Percentiles rank a stretch among this genome's conserved stretches.
phyloP scores from a whole-genome alignment of 2,797 vertebrate species.

The Artibeus lituratus region DNA sequence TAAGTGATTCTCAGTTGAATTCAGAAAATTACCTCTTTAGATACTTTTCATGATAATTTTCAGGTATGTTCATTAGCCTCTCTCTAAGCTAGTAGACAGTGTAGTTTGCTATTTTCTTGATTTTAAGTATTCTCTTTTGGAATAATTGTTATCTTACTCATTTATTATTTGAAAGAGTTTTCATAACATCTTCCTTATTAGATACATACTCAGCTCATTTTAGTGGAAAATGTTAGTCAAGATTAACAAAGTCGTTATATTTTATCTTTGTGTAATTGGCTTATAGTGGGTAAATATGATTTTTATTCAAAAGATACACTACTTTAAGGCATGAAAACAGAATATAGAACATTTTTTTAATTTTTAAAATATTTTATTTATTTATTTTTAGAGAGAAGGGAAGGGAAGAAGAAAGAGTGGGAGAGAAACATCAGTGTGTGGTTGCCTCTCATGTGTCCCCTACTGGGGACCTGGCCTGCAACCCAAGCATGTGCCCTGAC shows the following conservation, averaged over 20 bases:
- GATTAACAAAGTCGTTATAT: neutral
- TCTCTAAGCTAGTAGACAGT: neutral
- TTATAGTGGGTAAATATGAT: neutral
- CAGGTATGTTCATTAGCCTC: neutral
- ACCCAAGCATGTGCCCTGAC: too few species aligned
- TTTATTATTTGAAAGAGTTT: slow-evolving; percentile 9
- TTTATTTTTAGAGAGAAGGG: too few species aligned
- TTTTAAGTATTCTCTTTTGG: slow-evolving; percentile 32
- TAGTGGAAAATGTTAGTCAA: slow-evolving; percentile 16
- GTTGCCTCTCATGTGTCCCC: too few species aligned
- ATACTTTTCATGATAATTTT: slow-evolving; percentile 12
- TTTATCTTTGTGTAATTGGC: neutral
- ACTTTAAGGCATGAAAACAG: neutral
- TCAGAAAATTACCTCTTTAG: neutral
- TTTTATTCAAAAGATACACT: neutral
- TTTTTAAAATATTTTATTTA: too few species aligned
- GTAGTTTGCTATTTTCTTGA: neutral
- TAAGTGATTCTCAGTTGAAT: slow-evolving; percentile 1
- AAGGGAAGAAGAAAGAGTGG: too few species aligned
- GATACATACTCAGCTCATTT: neutral
- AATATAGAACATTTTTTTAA: slow-evolving; percentile 12
- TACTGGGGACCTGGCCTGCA: too few species aligned
- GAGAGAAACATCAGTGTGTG: too few species aligned
- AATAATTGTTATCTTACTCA: neutral
- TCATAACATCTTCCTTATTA: neutral